Conservation (phyloP, 2,888 invertebrate genomes). For the Nephrotoma appendiculata region DNA sequence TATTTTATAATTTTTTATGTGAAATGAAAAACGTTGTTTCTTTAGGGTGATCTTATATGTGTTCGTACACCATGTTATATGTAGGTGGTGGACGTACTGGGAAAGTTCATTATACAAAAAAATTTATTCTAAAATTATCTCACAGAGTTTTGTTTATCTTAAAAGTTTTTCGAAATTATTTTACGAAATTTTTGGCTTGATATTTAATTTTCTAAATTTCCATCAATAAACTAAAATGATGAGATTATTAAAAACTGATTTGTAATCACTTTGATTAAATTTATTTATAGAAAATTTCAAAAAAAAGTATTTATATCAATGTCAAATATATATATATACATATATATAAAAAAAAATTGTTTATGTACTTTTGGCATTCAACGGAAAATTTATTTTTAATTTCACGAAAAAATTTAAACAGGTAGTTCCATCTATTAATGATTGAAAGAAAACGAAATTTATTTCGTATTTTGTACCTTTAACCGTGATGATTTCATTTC, state of each 20-base stretch:
- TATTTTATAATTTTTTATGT: neutral
- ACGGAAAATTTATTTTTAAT: neutral
- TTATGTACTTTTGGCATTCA: neutral
- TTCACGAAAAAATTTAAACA: neutral
- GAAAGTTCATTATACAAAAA: neutral
- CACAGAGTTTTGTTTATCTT: neutral
- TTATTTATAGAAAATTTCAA: neutral
- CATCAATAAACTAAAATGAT: neutral
- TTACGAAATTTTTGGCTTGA: neutral
- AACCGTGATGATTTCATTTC: neutral
- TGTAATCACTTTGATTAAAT: neutral
- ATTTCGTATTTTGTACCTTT: neutral
- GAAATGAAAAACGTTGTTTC: neutral
- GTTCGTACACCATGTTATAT: neutral
- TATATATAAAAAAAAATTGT: neutral
- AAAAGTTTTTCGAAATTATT: neutral
- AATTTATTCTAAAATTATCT: neutral
- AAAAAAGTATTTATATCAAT: neutral
- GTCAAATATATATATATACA: neutral
- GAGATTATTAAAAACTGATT: neutral
- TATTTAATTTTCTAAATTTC: neutral
- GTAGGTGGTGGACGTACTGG: neutral
- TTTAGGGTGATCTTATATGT: neutral
- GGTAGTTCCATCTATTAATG: neutral
- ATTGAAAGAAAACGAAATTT: neutral